Evolutionary conservation across 2,888 invertebrate genomes (phyloP).

Genomic region (Heteromyza rotundicornis): DNA sequence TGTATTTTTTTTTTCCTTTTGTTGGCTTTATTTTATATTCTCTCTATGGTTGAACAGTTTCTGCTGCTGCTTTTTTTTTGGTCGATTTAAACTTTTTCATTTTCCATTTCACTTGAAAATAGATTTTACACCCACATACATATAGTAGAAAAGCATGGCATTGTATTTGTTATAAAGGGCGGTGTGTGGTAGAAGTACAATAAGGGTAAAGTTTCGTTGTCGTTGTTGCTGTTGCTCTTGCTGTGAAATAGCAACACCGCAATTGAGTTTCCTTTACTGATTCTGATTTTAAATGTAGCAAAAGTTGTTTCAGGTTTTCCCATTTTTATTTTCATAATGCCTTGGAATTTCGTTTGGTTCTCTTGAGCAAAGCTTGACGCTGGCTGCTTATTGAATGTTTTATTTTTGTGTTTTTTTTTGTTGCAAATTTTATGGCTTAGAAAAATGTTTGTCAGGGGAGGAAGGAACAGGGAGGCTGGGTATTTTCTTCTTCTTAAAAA

Average conservation of each 20-base stretch:
- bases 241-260: neutral
- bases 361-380: neutral
- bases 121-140: neutral
- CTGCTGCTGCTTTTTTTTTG: neutral
- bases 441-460: neutral
- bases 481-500: neutral
- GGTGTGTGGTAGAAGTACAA: neutral
- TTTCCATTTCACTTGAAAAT: neutral
- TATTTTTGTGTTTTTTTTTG: too few species aligned
- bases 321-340: too few species aligned
- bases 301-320: too few species aligned
- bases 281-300: neutral
- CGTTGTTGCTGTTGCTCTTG: neutral
- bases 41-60: too few species aligned
- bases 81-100: neutral
- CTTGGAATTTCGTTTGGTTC: neutral
- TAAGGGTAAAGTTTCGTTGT: neutral
- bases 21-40: too few species aligned
- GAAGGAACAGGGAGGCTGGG: neutral
- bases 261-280: neutral
- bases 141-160: neutral
- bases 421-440: neutral
- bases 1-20: neutral
- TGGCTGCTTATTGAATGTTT: neutral
- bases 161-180: neutral